These are phyloP conservation scores for Polietes domitor DNA, from an alignment of 2,888 invertebrate genomes.

Conservation along the genomic window DNA sequence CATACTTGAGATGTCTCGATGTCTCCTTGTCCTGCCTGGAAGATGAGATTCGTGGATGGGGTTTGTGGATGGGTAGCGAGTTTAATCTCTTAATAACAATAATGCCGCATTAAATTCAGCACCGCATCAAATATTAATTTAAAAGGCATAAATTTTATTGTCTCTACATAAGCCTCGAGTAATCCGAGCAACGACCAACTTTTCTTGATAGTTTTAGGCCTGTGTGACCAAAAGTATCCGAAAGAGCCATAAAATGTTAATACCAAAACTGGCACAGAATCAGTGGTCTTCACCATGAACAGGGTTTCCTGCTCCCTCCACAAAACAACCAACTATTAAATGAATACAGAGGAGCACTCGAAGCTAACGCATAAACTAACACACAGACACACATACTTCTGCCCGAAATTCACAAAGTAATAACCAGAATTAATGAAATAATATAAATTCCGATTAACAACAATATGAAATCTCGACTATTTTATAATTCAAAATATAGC, in stretches of 20 bases:
- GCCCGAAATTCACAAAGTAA: not conserved
- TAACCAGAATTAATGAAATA: conserved; percentile 30
- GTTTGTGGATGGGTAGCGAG: not conserved
- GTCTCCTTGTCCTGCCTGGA: not conserved
- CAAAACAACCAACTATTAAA: not conserved
- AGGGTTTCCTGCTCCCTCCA: not conserved
- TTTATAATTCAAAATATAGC: conserved; percentile 26
- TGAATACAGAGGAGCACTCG: not conserved
- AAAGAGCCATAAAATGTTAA: conserved; percentile 16
- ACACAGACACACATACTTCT: not conserved
- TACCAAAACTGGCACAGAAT: not conserved
- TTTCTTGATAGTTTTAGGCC: conserved; percentile 18
- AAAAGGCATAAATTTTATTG: conserved; percentile 34
- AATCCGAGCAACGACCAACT: conserved; percentile 12
- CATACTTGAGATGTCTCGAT: not conserved
- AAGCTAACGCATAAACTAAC: not conserved
- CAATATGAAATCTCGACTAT: conserved; percentile 36
- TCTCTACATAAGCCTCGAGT: not conserved
- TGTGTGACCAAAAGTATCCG: not conserved
- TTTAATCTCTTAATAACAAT: conserved; percentile 32
- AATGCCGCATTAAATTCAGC: conserved; percentile 18
- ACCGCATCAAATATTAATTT: conserved; percentile 25
- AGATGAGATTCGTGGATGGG: too few species aligned
- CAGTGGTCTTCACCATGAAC: not conserved
- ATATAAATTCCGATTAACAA: conserved; percentile 34